Conservation (phyloP, 1,140 invertebrate genomes). For the Calycopis cecrops region DNA sequence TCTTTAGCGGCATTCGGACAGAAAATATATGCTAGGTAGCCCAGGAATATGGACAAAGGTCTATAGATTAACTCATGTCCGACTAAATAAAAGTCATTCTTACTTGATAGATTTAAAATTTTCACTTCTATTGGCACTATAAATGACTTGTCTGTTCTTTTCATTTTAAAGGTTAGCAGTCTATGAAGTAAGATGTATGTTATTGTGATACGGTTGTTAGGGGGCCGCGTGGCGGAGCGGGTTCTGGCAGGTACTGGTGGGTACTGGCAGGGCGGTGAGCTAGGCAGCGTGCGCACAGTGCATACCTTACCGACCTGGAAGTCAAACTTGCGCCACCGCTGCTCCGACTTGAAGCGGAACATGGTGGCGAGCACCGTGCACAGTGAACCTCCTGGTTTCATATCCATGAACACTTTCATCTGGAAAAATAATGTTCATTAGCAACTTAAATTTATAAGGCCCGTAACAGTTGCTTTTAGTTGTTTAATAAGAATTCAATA, state of each 20-base stretch:
- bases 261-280: slow-evolving; percentile 32
- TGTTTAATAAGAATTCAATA: too few species aligned
- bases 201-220: slow-evolving; percentile 15
- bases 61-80: too few species aligned
- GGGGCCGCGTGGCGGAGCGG: slow-evolving; percentile 34
- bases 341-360: slow-evolving; percentile 96
- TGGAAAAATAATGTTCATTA: slow-evolving; percentile 53
- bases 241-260: slow-evolving; percentile 20
- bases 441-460: not conserved
- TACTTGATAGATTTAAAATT: too few species aligned
- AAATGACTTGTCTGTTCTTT: too few species aligned
- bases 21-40: too few species aligned
- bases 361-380: slow-evolving; percentile 95
- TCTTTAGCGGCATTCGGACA: too few species aligned
- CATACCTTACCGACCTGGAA: slow-evolving; percentile 89
- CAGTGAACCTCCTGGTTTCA: slow-evolving; percentile 93
- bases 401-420: slow-evolving; percentile 96
- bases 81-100: too few species aligned
- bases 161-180: too few species aligned
- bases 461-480: too few species aligned
- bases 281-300: slow-evolving; percentile 44
- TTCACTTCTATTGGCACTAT: too few species aligned
- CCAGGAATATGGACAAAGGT: too few species aligned
- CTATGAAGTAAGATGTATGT: not conserved
- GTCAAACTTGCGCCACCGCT: slow-evolving; percentile 95